Percentiles rank a stretch among this genome's conserved stretches.
phyloP scores from a whole-genome alignment of 1,140 invertebrate species.

The Zaprionus ghesquierei region DNA sequence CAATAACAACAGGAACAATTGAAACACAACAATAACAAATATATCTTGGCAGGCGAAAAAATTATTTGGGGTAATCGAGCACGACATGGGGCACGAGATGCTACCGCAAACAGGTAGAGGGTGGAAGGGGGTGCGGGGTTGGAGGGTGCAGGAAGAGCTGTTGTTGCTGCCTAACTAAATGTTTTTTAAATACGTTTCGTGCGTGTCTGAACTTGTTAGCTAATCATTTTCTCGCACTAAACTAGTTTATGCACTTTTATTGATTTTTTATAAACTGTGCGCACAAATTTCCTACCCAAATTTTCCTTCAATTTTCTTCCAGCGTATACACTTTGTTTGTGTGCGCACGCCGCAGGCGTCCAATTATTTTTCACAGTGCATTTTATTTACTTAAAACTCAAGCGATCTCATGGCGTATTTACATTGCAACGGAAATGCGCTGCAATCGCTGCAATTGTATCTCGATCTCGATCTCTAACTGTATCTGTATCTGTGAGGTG shows the following conservation, averaged over 20 bases:
- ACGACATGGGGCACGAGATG: slow-evolving; percentile 70
- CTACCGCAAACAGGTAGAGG: background rate
- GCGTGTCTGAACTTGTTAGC: slow-evolving; percentile 4
- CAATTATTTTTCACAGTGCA: slow-evolving; percentile 63
- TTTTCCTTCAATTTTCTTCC: background rate
- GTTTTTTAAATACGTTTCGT: slow-evolving; percentile 67
- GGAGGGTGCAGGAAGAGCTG: background rate
- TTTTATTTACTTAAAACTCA: slow-evolving; percentile 69
- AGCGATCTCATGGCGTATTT: slow-evolving; percentile 37
- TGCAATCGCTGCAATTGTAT: slow-evolving; percentile 38
- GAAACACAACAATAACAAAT: slow-evolving; percentile 38
- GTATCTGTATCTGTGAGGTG: slow-evolving; percentile 20
- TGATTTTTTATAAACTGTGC: slow-evolving; percentile 47
- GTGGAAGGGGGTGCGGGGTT: background rate
- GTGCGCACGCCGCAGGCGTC: slow-evolving; percentile 59
- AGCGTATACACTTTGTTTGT: slow-evolving; percentile 21
- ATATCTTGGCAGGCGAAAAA: slow-evolving; percentile 40
- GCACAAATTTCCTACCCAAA: background rate
- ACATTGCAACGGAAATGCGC: slow-evolving; percentile 41
- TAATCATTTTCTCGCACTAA: slow-evolving; percentile 17
- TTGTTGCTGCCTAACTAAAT: slow-evolving; percentile 42
- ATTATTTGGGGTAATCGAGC: slow-evolving; percentile 78
- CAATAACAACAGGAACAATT: slow-evolving; percentile 27
- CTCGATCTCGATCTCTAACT: slow-evolving; percentile 28
- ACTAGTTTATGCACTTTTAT: slow-evolving; percentile 72